Percentiles rank a stretch among this genome's conserved stretches.
phyloP scores from a whole-genome alignment of 2,113 vertebrate genomes.

The Chelonoidis abingdonii region DNA sequence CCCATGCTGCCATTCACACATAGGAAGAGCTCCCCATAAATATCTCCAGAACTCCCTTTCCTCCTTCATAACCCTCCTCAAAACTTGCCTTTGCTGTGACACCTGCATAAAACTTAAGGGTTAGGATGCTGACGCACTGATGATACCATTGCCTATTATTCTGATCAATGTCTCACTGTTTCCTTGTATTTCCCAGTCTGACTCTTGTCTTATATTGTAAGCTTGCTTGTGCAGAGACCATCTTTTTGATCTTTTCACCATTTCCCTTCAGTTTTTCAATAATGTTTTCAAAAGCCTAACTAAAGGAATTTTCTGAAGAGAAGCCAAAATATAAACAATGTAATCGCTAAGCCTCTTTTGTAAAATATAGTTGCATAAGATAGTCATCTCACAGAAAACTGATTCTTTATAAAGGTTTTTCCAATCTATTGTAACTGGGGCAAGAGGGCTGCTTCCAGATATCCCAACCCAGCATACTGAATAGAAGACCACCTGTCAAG shows the following conservation, averaged over 20 bases:
- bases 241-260: neutral
- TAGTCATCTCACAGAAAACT: neutral
- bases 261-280: neutral
- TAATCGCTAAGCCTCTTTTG: neutral
- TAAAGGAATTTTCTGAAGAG: constrained; percentile 18
- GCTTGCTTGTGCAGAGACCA: neutral
- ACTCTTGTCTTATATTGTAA: neutral
- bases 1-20: no score
- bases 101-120: no score
- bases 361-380: constrained; percentile 16
- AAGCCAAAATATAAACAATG: constrained; percentile 1
- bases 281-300: constrained; percentile 21
- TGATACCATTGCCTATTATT: neutral
- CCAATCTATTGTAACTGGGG: neutral
- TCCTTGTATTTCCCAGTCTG: neutral
- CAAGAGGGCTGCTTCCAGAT: neutral
- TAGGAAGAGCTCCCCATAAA: no score
- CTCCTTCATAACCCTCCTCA: no score
- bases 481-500: fast-evolving
- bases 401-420: neutral
- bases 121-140: neutral
- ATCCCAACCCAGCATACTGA: neutral
- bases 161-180: no score
- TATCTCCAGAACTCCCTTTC: no score
- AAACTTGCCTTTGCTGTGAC: no score